These are phyloP conservation scores for Urophycis tenuis DNA, from an alignment of 2,797 vertebrate genomes.

Conservation along the genomic window DNA sequence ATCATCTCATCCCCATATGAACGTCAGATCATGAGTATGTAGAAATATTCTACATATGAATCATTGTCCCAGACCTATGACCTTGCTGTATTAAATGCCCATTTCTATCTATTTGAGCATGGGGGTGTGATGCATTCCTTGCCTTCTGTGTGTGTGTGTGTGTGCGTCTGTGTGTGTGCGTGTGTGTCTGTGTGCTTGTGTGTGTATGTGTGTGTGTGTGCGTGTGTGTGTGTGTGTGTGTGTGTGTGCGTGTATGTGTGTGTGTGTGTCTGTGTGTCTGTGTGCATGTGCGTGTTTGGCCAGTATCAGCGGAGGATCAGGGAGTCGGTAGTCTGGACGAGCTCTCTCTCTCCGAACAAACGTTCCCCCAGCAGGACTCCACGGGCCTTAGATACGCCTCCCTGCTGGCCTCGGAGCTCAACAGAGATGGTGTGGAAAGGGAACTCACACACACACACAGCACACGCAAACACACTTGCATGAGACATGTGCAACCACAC, in stretches of 20 bases:
- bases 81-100: too few relatives aligned
- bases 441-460: neutral
- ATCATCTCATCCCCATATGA: neutral
- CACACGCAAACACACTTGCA: too few relatives aligned
- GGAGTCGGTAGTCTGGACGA: conserved; percentile 56
- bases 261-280: conserved; percentile 5
- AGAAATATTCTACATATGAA: neutral
- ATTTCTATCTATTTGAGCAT: too few relatives aligned
- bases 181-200: neutral
- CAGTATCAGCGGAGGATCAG: conserved; percentile 62
- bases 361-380: conserved; percentile 56
- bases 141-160: too few relatives aligned
- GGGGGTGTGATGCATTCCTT: too few relatives aligned
- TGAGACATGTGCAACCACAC: neutral
- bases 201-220: too few relatives aligned
- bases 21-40: too few relatives aligned
- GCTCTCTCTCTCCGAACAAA: conserved; percentile 59
- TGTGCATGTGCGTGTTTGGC: conserved; percentile 19
- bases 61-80: too few relatives aligned
- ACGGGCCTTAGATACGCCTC: conserved; percentile 59
- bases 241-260: neutral
- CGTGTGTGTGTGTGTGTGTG: neutral
- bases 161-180: neutral
- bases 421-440: conserved; percentile 59
- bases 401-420: conserved; percentile 58